Base-by-base conservation (phyloP, 2,113 vertebrate genomes). In the Buteo buteo region DNA sequence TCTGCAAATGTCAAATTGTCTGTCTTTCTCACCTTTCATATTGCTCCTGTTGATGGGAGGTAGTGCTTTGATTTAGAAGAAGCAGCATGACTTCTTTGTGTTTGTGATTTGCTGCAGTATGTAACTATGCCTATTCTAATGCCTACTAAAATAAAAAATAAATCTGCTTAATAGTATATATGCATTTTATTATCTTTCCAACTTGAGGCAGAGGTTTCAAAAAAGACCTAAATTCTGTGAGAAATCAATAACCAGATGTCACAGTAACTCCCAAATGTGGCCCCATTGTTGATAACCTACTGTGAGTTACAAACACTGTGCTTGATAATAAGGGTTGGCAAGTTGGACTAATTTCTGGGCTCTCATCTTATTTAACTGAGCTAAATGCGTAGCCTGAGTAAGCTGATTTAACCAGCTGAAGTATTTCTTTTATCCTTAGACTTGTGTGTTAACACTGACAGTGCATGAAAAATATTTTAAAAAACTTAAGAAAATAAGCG, bases 231-330 rank as follows among this genome's bases (percentile, higher is more conserved):
- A 82, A 87, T 88, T 28, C 34, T 94, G 62, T 62, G 87, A 93
- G 92, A 82, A 94, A 93, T 96, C 90, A 90, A 88, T 96, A 85
- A 82, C 21, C 44, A 80, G 62, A 65, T 91, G 40, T 91, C 82
- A 79, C 4, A 0, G 36, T 94, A 88, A 95, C 82, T 90, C 87
- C 66, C 40, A 62, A 72, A 69, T 2, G 4, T 32, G 66, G 73
- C 50, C 81, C 49, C 22, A 3, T 49, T 87, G 78, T 61, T 91
- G 90, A 85, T 95, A 93, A 95, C 84, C 94, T 94, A 36, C 73
- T 70, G 49, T 22, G 66, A 76, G 70, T 82, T 94, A 76, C 62
- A 95, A 92, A 94, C 90, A 91, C 19, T 62, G 16, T 42, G 40
- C 62, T 96, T 94, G 70, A 88, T 96, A 95, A 77, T 93, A 69